These are phyloP conservation scores for Apteryx owenii DNA, from an alignment of 2,113 vertebrate genomes.

Conservation along the genomic window DNA sequence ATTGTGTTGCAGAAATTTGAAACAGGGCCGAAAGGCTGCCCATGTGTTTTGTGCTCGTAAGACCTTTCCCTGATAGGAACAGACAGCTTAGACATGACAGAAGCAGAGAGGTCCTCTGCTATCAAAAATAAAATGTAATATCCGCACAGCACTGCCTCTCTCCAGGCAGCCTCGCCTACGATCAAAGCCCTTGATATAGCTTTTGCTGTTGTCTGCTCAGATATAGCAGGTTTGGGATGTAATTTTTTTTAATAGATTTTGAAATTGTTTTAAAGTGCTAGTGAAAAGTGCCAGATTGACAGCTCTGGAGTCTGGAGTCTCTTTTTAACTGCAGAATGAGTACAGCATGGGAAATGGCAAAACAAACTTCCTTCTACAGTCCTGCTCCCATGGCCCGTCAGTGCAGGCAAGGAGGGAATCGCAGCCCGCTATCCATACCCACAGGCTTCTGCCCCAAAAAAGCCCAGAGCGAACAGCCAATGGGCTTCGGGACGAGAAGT, in stretches of 20 bases:
- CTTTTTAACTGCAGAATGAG: neutral
- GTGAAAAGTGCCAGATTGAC: conserved; percentile 65
- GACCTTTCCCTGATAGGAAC: conserved; percentile 69
- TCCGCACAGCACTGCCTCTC: neutral
- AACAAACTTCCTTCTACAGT: neutral
- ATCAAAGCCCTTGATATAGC: neutral
- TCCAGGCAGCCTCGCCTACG: neutral
- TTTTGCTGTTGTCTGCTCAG: conserved; percentile 17
- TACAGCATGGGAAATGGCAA: neutral
- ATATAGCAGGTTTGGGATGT: neutral
- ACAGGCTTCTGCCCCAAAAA: rapidly evolving
- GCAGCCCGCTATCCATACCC: neutral
- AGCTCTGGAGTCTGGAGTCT: conserved; percentile 24
- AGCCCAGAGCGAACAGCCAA: neutral
- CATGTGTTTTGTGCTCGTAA: conserved; percentile 72
- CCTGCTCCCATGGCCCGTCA: rapidly evolving
- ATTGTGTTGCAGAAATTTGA: conserved; percentile 78
- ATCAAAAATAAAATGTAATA: conserved; percentile 58
- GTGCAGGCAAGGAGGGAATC: neutral
- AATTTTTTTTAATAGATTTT: conserved; percentile 14
- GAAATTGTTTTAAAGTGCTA: conserved; percentile 37
- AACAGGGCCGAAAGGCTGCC: conserved; percentile 52
- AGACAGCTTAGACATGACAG: conserved; percentile 72
- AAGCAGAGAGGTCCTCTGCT: conserved; percentile 19
- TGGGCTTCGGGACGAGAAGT: neutral